Percentiles rank a stretch among this genome's conserved stretches.
These are phyloP conservation scores for Thyatira batis DNA, from an alignment of 2,888 invertebrate genomes.

Conservation along the genomic window DNA sequence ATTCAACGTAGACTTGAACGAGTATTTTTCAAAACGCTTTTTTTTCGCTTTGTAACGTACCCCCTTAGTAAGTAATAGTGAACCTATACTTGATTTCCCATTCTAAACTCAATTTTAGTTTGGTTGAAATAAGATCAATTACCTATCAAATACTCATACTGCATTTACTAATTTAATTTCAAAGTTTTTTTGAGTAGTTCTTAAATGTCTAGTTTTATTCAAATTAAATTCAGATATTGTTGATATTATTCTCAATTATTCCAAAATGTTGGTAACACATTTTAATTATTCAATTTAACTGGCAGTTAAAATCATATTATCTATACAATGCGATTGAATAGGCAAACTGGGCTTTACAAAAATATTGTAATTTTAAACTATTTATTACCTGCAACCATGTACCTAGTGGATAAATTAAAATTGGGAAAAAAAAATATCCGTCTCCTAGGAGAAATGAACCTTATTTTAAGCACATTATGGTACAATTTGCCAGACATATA, in stretches of 20 bases:
- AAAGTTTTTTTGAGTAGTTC: slow-evolving; percentile 15
- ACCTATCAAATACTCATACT: slow-evolving; percentile 55
- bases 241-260: too few species aligned
- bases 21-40: slow-evolving; percentile 53
- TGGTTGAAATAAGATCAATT: slow-evolving; percentile 52
- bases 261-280: too few species aligned
- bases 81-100: slow-evolving; percentile 50
- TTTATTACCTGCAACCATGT: background rate
- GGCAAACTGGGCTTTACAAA: background rate
- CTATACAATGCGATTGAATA: too few species aligned
- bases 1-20: slow-evolving; percentile 67
- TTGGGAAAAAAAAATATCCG: background rate
- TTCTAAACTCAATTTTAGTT: slow-evolving; percentile 60
- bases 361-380: background rate
- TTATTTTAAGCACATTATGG: slow-evolving; percentile 10
- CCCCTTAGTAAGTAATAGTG: slow-evolving; percentile 23
- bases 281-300: too few species aligned
- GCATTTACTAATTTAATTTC: slow-evolving; percentile 46
- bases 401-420: background rate
- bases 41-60: slow-evolving; percentile 44
- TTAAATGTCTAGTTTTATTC: too few species aligned
- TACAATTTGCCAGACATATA: slow-evolving; percentile 58
- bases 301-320: too few species aligned
- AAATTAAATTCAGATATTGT: too few species aligned
- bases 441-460: background rate